Evolutionary conservation across 53 echinoderm and acorn worm genomes (phyloP).

Genomic region (Pentamera pediparva): DNA sequence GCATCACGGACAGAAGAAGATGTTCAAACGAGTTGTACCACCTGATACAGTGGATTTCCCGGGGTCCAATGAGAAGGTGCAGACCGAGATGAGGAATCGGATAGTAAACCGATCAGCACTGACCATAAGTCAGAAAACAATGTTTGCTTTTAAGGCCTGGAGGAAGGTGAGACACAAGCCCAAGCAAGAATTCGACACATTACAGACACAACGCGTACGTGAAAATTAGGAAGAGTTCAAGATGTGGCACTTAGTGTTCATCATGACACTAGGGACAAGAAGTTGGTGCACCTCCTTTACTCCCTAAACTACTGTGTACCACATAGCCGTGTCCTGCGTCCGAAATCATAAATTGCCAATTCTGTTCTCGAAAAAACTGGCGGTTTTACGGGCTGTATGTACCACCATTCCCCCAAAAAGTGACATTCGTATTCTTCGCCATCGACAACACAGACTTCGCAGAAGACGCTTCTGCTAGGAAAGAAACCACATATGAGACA

Average conservation of each 20-base stretch:
- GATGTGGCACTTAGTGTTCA: conserved; percentile 46
- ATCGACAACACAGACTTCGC: conserved; percentile 56
- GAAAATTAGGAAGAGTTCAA: conserved; percentile 23
- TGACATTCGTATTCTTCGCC: conserved; percentile 41
- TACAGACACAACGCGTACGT: not conserved
- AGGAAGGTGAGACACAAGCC: not conserved
- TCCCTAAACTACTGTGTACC: conserved; percentile 43
- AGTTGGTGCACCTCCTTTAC: conserved; percentile 37
- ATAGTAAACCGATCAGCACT: conserved; percentile 5
- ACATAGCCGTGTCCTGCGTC: conserved; percentile 34
- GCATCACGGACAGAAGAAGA: not conserved
- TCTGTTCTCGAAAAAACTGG: conserved; percentile 49
- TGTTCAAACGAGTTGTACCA: too few relatives aligned
- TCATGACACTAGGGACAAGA: conserved; percentile 43
- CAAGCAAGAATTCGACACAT: not conserved
- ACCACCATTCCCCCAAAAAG: conserved; percentile 45
- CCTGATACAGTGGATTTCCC: conserved; percentile 23
- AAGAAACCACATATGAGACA: conserved; percentile 55
- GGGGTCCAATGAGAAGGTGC: too few relatives aligned
- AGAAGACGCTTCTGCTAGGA: conserved; percentile 55
- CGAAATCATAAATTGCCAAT: conserved; percentile 56
- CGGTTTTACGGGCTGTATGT: conserved; percentile 41
- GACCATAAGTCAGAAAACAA: conserved; percentile 29
- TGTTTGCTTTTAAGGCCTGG: not conserved
- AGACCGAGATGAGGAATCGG: not conserved